Evolutionary conservation across 2,797 vertebrate genomes (phyloP), one percentile per base, ranked within the genome.

Genomic region (Molossus molossus): DNA sequence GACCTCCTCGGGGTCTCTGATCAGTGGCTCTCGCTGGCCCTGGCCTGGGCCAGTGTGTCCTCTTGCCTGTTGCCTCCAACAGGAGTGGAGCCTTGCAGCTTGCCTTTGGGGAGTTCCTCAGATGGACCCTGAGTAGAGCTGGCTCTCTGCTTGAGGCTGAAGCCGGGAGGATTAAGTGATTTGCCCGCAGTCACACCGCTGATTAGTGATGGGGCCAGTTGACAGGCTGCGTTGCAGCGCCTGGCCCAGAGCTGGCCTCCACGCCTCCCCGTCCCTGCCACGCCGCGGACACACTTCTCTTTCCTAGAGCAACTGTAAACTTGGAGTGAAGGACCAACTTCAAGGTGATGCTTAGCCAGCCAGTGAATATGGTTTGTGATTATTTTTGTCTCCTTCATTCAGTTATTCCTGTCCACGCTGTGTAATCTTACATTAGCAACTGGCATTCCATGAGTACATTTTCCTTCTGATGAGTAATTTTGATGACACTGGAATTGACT

Each of bases 131-230:
- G 48, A 55, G 20, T 23, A 79, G 80, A 20, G 21, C 50, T 33
- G 25, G 87, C 73, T 86, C 85, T 18, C 11, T 1, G 60, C 45
- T 33, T 21, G 83, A 72, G 60, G 83, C 94, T 48, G 40, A 75
- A 70, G 91, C 85, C 0, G 62, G 62, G 40, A 29, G 75, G 55
- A 67, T 77, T 64, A 69, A 93, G 92, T 50, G 89, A 81, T 94
- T 64, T 86, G 67, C 40, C 29, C 23, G 88, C 50, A 29, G 73
- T 88, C 90, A 25, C 45, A n/a, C 65, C 15, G 18, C 79, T 83
- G 23, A 83, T 90, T 80, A 84, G 80, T 81, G 20, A 67, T 15
- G 84, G 94, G 93, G 89, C 93, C 84, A 69, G 86, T 60, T 77
- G 92, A 90, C 37, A 40, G 57, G 48, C 77, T 4, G 25, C 4